phyloP scores from a whole-genome alignment of 37 sponge, comb jelly and placozoan species.

The Hexactinellida sp. region DNA sequence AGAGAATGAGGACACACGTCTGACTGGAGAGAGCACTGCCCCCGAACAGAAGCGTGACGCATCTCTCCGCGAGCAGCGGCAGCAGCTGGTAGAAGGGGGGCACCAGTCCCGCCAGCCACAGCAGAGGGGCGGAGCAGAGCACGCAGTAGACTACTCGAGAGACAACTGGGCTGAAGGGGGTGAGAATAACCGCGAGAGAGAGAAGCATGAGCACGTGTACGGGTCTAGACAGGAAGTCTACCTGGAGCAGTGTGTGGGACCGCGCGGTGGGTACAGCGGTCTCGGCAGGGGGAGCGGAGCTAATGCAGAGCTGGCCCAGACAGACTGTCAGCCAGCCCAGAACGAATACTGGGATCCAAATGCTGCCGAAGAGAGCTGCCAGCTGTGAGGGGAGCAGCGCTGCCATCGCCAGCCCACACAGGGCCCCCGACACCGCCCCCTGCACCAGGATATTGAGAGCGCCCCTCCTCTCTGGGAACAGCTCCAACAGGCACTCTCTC shows the following conservation, averaged over 20 bases:
- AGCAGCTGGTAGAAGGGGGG: neutral
- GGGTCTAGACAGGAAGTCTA: neutral
- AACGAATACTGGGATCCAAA: neutral
- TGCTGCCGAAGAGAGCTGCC: neutral
- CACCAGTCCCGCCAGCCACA: conserved; percentile 10
- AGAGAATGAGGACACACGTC: neutral
- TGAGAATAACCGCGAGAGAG: neutral
- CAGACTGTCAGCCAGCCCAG: neutral
- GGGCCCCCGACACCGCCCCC: neutral
- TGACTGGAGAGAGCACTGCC: conserved; percentile 1
- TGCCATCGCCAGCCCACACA: neutral
- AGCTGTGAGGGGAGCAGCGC: neutral
- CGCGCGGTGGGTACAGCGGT: neutral
- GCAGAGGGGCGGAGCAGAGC: neutral
- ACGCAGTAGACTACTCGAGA: neutral
- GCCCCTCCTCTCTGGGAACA: neutral
- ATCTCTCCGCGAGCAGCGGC: neutral
- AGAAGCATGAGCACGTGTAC: neutral
- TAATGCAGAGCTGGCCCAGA: neutral
- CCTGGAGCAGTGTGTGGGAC: neutral
- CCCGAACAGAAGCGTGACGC: neutral
- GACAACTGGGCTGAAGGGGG: neutral
- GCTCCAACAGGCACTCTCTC: neutral
- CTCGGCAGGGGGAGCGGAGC: neutral
- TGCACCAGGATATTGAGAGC: neutral